Evolutionary conservation across 2,888 invertebrate species (phyloP), one percentile per base, ranked within the genome.

Genomic region (Watsonalla cultraria): DNA sequence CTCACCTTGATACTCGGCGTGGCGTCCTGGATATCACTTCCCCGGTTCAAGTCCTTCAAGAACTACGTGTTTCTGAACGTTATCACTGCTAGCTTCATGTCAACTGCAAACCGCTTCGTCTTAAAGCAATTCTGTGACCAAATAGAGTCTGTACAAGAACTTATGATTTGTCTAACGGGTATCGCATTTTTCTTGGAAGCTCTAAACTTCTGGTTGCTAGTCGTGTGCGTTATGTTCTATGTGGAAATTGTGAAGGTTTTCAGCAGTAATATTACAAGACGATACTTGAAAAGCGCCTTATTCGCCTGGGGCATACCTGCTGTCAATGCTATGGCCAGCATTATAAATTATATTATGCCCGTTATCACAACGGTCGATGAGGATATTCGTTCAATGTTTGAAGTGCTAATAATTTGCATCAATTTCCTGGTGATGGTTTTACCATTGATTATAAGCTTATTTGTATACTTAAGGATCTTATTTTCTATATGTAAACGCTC

Each of bases 211-310:
- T 64, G 64, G 64, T 34, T 64, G 11, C 46, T 60, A 1, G 49
- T 64, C 8, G 39, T 56, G 6, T 57, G 58, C 45, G 14, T 54
- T 6, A 35, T 58, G 48, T 61, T 64, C 24, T 62, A 62, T 42
- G 55, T 59, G 34, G 54, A 62, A 7, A 56, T 64, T 24, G 64
- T 64, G 9, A 53, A 60, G 0, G 56, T 62, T 11, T 62, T 62
- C 49, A 58, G 53, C 11, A 13, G 42, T 8, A 48, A 54, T 7
- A 7, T 61, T 0, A 54, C 48, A 0, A 54, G 57, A 2, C 57
- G 55, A 46, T 57, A 54, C 34, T 51, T 60, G 15, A 64, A 64
- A 45, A 50, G 59, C 13, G 57, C 58, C 14, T 8, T 58, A 7
- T 51, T 64, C 9, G 60, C 50, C 13, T 60, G 64, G 62, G 62